Evolutionary conservation across 2,113 vertebrate genomes (phyloP), one percentile per base, ranked within the genome.

Genomic region (Anhinga rufa): DNA sequence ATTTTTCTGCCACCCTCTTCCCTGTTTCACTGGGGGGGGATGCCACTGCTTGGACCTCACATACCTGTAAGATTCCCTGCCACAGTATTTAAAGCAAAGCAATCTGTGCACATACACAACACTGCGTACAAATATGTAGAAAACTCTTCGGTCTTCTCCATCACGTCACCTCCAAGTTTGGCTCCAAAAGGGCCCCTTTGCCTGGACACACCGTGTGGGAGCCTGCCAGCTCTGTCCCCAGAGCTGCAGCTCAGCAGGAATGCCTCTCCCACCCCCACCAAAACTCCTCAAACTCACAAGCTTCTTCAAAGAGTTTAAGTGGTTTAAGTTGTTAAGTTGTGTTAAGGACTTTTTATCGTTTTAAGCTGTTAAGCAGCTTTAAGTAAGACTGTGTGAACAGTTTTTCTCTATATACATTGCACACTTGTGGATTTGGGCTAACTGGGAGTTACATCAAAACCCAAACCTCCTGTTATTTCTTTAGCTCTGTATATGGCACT

Each of bases 331-430:
- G 91, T 92, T 92, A 97, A 87, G 85, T 66, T 91, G 86, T 79
- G 96, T 95, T 97, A 96, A 95, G 81, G 90, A 76, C 40, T 90
- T 97, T 93, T 76, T 92, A 91, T 94, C 94, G 92, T 88, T 96
- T 95, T 93, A 97, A 96, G 95, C 95, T 96, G 77, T 58, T 97
- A 97, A 97, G 94, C 78, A 92, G 95, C 93, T 97, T 97, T 93
- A 90, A 96, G 65, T 71, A 72, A 91, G 82, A 64, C 48, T 82
- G 62, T 51, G 57, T 36, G 62, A 95, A 89, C n/a, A 81, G 77
- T 38, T 93, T 90, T 81, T 68, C 75, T 86, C 85, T 69, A 9
- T 54, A 36, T n/a, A 72, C 61, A 40, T 44, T 58, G 44, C 61
- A 90, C 51, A 44, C 44, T 82, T 82, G 82, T 74, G 77, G 80